phyloP scores from a whole-genome alignment of 2,797 vertebrate species.

The Alfaro cultratus region DNA sequence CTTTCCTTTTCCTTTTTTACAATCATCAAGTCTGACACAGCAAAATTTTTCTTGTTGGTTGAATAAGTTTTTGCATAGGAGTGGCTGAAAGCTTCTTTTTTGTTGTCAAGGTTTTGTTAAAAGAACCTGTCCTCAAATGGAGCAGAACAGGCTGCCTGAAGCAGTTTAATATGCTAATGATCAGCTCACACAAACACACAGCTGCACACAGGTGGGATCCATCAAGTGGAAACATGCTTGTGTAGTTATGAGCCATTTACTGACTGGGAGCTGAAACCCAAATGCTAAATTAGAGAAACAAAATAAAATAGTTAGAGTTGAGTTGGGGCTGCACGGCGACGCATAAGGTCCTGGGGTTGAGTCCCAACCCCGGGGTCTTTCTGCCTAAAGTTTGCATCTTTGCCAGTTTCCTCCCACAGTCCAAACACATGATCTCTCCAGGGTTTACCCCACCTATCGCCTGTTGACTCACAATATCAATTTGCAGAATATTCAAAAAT shows the following conservation, averaged over 20 bases:
- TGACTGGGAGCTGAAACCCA: not conserved
- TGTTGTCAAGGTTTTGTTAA: slow-evolving; percentile 1
- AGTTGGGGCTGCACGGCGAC: not conserved
- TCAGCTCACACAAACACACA: slow-evolving; percentile 9
- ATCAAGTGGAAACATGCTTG: slow-evolving; percentile 11
- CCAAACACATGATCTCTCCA: no score
- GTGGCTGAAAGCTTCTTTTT: not conserved
- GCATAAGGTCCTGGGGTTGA: no score
- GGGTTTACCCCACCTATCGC: no score
- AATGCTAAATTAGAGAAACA: not conserved
- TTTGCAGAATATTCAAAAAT: not conserved
- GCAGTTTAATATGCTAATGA: slow-evolving; percentile 10
- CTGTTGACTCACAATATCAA: not conserved
- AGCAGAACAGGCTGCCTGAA: slow-evolving; percentile 2
- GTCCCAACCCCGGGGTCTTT: no score
- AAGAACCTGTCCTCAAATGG: slow-evolving; percentile 10
- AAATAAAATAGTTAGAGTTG: not conserved
- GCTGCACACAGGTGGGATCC: slow-evolving; percentile 10
- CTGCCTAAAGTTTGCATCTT: no score
- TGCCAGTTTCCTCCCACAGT: no score
- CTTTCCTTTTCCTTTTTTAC: not conserved
- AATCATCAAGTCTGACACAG: not conserved
- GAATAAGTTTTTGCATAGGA: slow-evolving; percentile 9
- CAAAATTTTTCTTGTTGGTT: slow-evolving; percentile 19
- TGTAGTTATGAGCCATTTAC: not conserved